Conservation (phyloP, 2,113 vertebrate genomes). For the Cyprinodon brontotheroides region DNA sequence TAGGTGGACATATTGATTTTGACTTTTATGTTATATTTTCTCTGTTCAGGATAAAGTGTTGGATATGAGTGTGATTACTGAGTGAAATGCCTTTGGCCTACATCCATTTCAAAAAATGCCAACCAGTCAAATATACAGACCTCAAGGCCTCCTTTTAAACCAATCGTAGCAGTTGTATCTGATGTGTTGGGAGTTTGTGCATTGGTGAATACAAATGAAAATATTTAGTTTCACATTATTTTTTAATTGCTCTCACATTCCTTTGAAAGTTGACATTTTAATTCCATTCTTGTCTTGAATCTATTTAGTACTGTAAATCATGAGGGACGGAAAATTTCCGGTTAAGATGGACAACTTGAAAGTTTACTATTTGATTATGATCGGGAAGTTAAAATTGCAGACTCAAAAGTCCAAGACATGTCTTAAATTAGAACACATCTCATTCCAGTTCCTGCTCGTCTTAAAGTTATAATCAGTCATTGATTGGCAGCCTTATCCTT, state of each 20-base stretch:
- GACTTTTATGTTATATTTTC: slow-evolving; percentile 25
- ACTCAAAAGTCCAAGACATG: slow-evolving; percentile 16
- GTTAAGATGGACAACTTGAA: not conserved
- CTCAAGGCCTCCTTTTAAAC: slow-evolving; percentile 31
- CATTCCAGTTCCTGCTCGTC: slow-evolving; percentile 42
- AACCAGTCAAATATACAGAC: slow-evolving; percentile 48
- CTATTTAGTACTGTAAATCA: slow-evolving; percentile 5
- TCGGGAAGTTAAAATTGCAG: slow-evolving; percentile 16
- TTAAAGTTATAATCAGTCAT: slow-evolving; percentile 49
- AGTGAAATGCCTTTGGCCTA: slow-evolving; percentile 61
- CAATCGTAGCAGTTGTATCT: slow-evolving; percentile 48
- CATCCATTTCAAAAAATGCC: slow-evolving; percentile 53
- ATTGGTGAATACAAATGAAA: slow-evolving; percentile 25
- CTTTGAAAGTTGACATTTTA: slow-evolving; percentile 23
- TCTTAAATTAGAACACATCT: slow-evolving; percentile 27
- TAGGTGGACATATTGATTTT: slow-evolving; percentile 50
- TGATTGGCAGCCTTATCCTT: slow-evolving; percentile 71
- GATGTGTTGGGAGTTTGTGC: slow-evolving; percentile 31
- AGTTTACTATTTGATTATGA: slow-evolving; percentile 27
- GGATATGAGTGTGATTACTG: slow-evolving; percentile 39
- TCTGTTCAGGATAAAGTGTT: slow-evolving; percentile 35
- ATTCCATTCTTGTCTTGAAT: slow-evolving; percentile 19
- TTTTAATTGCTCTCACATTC: slow-evolving; percentile 35
- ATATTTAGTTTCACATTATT: slow-evolving; percentile 8
- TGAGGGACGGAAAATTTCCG: not conserved